Base-by-base conservation (phyloP, 2,113 vertebrate species). In the Chaenogobius annularis region DNA sequence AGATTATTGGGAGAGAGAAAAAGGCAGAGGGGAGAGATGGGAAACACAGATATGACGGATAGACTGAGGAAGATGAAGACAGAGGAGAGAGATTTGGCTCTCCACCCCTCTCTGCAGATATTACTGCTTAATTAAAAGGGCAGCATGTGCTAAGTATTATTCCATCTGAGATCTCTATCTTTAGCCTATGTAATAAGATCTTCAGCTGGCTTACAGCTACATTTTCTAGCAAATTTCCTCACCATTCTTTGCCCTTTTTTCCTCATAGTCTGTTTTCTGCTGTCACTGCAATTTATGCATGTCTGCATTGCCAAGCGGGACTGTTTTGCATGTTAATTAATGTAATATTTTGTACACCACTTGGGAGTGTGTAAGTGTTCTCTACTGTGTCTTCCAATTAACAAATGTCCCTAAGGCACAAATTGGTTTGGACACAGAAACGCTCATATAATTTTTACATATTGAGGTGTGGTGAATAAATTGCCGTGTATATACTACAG, bases 141-240 rank as follows among this genome's bases (percentile, higher is more conserved):
- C 94, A 94, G 95, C 95, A 96, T 96, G 95, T 96, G 96, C 95
- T 96, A 96, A 97, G 95, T 96, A 96, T 97, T 96, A 96, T 96
- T 97, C 95, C 95, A 95, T 94, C 94, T 93, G 93, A 95, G 96
- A 96, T 97, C 94, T 92, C 93, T 95, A 97, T 98, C 95, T 90
- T 88, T 90, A 87, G 91, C 90, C 94, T 94, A 90, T 95, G 96
- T 95, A 97, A 97, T 93, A 94, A 89, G 95, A 97, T 95, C 95
- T 92, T 94, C 73, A 75, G 84, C 84, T 88, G 93, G 93, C 94
- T 95, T 91, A 94, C 93, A 94, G 94, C 95, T 94, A 95, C 90
- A 94, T 94, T 94, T 92, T 95, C 93, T 92, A 95, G 93, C 94
- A 95, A 95, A 94, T 95, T 91, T 92, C 88, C 90, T 92, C 90